Percentiles rank a stretch among this genome's conserved stretches.
These are phyloP conservation scores for Dryomyza anilis DNA, from an alignment of 2,888 invertebrate genomes.

Conservation along the genomic window DNA sequence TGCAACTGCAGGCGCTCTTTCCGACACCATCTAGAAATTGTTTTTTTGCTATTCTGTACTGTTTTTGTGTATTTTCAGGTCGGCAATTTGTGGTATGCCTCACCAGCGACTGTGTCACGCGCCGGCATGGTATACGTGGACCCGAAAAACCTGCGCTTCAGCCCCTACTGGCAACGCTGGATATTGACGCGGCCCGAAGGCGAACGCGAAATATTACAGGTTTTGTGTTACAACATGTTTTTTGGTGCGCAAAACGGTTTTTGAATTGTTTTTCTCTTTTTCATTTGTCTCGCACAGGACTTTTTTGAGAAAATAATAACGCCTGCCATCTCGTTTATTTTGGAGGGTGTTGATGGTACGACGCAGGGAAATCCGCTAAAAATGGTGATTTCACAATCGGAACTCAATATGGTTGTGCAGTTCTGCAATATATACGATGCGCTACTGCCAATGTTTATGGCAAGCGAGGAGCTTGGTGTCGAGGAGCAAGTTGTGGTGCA, in stretches of 20 bases:
- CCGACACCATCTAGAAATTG: too few species aligned
- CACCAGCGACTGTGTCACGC: conserved; percentile 90
- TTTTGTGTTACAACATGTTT: conserved; percentile 17
- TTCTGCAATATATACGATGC: conserved; percentile 81
- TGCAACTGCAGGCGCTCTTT: not conserved
- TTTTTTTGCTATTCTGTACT: too few species aligned
- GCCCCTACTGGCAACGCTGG: conserved; percentile 89
- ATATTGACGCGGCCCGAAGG: conserved; percentile 64
- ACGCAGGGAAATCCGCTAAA: conserved; percentile 76
- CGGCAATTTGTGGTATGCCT: conserved; percentile 86
- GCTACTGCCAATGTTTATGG: conserved; percentile 62
- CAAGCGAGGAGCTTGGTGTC: conserved; percentile 57
- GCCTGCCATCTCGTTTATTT: conserved; percentile 72
- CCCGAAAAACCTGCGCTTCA: conserved; percentile 86
- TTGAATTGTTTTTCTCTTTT: not conserved
- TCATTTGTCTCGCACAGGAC: conserved; percentile 46
- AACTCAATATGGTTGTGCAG: conserved; percentile 85
- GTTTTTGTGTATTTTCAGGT: conserved; percentile 67
- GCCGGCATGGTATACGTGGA: conserved; percentile 95
- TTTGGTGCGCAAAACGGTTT: not conserved
- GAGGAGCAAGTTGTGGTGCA: conserved; percentile 62
- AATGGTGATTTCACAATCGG: conserved; percentile 83
- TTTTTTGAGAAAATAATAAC: conserved; percentile 80
- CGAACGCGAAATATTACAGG: conserved; percentile 63
- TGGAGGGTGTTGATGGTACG: conserved; percentile 75